A percentile compares a stretch with the other conserved stretches of the same genome.
Conservation (phyloP, 2,888 invertebrate genomes). For the Ophion slaviceki region DNA sequence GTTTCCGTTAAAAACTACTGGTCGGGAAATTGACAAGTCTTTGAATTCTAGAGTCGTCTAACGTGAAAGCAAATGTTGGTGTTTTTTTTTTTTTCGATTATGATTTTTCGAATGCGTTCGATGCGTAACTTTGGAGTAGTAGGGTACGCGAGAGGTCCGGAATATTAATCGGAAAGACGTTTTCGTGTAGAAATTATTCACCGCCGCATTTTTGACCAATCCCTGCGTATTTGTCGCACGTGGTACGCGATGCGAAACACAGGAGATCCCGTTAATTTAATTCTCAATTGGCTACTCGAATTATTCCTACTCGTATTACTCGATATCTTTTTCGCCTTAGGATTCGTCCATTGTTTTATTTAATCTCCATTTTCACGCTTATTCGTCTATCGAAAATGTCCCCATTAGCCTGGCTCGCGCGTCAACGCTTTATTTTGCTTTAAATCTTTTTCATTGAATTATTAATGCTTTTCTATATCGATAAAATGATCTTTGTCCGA, state of each 20-base stretch:
- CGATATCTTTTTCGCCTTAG: conserved; percentile 21
- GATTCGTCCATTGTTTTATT: conserved; percentile 45
- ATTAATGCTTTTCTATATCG: conserved; percentile 21
- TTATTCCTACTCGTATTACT: conserved; percentile 47
- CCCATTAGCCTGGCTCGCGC: not conserved
- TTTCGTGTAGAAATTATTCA: conserved; percentile 64
- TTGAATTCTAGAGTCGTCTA: conserved; percentile 27
- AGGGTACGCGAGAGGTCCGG: conserved; percentile 20
- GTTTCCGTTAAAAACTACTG: conserved; percentile 24
- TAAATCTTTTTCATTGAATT: conserved; percentile 9
- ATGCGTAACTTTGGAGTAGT: conserved; percentile 7
- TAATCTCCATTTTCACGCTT: conserved; percentile 14
- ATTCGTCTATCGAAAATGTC: not conserved
- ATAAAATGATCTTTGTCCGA: conserved; percentile 45
- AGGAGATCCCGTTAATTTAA: conserved; percentile 66
- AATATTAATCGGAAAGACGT: conserved; percentile 59
- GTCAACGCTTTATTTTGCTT: not conserved
- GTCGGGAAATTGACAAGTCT: conserved; percentile 53
- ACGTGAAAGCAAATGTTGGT: conserved; percentile 11
- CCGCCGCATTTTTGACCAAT: conserved; percentile 52
- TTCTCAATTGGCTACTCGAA: conserved; percentile 54
- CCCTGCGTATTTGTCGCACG: conserved; percentile 69
- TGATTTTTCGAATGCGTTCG: not conserved
- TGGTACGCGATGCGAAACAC: conserved; percentile 66
- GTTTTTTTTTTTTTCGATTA: conserved; percentile 4